These are phyloP conservation scores for Agriotes lineatus DNA, from an alignment of 2,888 invertebrate species.

Conservation along the genomic window DNA sequence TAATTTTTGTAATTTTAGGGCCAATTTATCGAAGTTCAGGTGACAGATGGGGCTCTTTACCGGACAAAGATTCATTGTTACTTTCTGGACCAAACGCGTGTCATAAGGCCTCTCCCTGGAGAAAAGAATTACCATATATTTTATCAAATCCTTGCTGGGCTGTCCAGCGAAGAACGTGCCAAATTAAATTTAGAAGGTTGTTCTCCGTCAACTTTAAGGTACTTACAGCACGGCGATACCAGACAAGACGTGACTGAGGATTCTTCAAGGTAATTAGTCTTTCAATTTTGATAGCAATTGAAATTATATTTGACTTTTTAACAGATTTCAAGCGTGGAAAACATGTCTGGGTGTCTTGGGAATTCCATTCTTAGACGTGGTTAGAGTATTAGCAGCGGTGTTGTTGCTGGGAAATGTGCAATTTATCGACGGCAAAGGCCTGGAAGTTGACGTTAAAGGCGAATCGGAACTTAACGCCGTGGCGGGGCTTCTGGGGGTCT, in stretches of 20 bases:
- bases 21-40: slow-evolving; percentile 96
- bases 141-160: slow-evolving; percentile 94
- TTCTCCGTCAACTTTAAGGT: slow-evolving; percentile 83
- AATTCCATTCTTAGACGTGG: slow-evolving; percentile 94
- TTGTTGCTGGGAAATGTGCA: slow-evolving; percentile 92
- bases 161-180: slow-evolving; percentile 86
- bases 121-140: slow-evolving; percentile 98
- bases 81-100: slow-evolving; percentile 93
- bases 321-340: slow-evolving; percentile 91
- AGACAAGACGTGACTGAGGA: slow-evolving; percentile 81
- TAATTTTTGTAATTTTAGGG: slow-evolving; percentile 70
- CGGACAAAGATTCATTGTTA: slow-evolving; percentile 97
- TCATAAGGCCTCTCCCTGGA: slow-evolving; percentile 85
- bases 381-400: slow-evolving; percentile 91
- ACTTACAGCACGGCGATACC: slow-evolving; percentile 82
- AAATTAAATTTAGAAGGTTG: slow-evolving; percentile 91
- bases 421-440: slow-evolving; percentile 84
- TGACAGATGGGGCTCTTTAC: slow-evolving; percentile 94
- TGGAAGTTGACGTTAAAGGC: slow-evolving; percentile 83
- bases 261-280: slow-evolving; percentile 66
- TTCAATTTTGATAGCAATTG: not conserved
- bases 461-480: slow-evolving; percentile 89
- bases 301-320: too few relatives aligned
- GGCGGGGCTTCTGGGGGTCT: slow-evolving; percentile 84
- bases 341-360: slow-evolving; percentile 90